Base-by-base conservation (phyloP, 2,888 invertebrate species). In the Fragum sueziense region DNA sequence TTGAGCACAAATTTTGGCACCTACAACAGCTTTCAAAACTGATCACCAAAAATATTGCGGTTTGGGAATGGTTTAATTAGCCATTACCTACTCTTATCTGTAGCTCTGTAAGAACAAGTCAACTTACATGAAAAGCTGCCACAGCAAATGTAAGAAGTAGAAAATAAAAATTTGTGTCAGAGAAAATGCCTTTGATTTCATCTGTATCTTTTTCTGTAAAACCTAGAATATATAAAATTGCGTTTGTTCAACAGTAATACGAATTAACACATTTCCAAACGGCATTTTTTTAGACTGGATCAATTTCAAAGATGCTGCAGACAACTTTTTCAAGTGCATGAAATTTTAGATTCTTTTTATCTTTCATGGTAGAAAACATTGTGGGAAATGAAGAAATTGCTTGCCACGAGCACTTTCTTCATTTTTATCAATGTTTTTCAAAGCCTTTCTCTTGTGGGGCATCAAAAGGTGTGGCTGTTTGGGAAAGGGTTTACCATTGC, bases 131-230 rank as follows among this genome's bases (percentile, higher is more conserved):
- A 90, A 97, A 95, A 86, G 97, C 96, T 51, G 98, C 97, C 86
- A 99, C 96, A 88, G 97, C 94, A 86, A 99, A 95, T 1, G 99
- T 99, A 73, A 97, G 95, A 86, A 97, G 96, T 59, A 99, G 94
- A 77, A 99, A 95, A 93, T 97, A 97, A 57, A 99, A 94, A 93
- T 98, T 99, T 0, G 98, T 99, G 90, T 99, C 99, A 0, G 97
- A 97, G 93, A 99, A 98, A 88, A 99, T 97, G 70, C 97, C 97
- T 93, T 99, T 99, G 0, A 98, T 96, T 94, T 99, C 99, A 93
- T 99, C 99, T 47, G 98, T 94, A 94, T 99, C 99, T 92, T 98
- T 98, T 79, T 96, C 96, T 51, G 96, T 96, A 90, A 99, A 99
- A 7, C 98, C 93, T 92, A 83, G 3, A 57, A 57, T 14, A 57